Evolutionary conservation across 2,797 vertebrate species (phyloP).

Genomic region (Naso thynnoides): DNA sequence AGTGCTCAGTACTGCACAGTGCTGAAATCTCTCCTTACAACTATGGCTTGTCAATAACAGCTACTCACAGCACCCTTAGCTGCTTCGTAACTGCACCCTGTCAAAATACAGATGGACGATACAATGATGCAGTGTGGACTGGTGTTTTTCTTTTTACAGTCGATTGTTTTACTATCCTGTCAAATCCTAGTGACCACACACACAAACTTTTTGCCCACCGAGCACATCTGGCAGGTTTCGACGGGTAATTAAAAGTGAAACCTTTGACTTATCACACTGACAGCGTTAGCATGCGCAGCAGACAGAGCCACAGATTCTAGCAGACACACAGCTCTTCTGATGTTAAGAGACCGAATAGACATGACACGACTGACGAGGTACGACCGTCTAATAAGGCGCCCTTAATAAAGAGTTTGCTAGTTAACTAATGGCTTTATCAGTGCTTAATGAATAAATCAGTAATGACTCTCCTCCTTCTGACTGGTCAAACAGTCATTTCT

Average conservation of each 20-base stretch:
- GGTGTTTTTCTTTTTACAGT: no score
- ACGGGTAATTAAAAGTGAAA: constrained; percentile 10
- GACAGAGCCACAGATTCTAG: constrained; percentile 8
- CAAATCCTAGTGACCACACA: not conserved
- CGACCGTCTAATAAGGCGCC: not conserved
- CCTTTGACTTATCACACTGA: not conserved
- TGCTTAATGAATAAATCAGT: not conserved
- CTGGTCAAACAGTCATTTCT: not conserved
- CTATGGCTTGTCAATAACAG: no score
- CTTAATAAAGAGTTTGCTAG: not conserved
- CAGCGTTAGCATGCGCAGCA: constrained; percentile 22
- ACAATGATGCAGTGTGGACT: no score
- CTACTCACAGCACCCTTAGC: no score
- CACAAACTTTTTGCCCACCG: not conserved
- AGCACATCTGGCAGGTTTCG: not conserved
- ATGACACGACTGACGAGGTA: not conserved
- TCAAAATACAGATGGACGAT: no score
- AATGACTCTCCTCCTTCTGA: not conserved
- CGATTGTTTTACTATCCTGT: no score
- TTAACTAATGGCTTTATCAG: not conserved
- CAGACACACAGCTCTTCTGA: constrained; percentile 6
- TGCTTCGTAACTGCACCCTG: no score
- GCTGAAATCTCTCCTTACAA: no score
- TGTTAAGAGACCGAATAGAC: not conserved
- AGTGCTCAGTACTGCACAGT: no score